Percentiles rank a stretch among this genome's conserved stretches.
Conservation (phyloP, 1,140 invertebrate species). For the Drosophila takahashii region DNA sequence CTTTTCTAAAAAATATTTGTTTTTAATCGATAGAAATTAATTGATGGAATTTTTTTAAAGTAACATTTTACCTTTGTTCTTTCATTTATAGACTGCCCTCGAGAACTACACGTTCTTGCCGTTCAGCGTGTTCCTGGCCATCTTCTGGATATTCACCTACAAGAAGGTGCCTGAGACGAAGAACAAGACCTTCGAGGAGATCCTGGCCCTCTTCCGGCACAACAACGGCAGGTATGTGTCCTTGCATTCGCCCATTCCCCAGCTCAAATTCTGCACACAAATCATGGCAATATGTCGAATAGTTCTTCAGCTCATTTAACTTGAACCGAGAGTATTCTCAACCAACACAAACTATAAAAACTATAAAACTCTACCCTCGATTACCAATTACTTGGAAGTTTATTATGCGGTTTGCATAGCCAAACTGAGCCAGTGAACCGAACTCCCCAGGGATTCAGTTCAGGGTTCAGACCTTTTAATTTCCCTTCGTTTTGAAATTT, state of each 20-base stretch:
- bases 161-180: constrained; percentile 99
- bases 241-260: constrained; percentile 2
- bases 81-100: constrained; percentile 90
- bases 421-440: constrained; percentile 21
- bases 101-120: constrained; percentile 99
- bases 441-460: not conserved
- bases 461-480: constrained; percentile 13
- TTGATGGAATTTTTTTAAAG: too few species aligned
- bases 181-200: constrained; percentile 99
- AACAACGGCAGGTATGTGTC: constrained; percentile 92
- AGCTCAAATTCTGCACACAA: constrained; percentile 51
- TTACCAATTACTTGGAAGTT: constrained; percentile 71
- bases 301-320: constrained; percentile 35
- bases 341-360: constrained; percentile 14
- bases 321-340: not conserved
- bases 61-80: not conserved
- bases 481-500: constrained; percentile 33
- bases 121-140: constrained; percentile 97
- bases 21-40: too few species aligned
- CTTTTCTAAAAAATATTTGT: too few species aligned
- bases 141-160: constrained; percentile 99
- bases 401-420: constrained; percentile 72
- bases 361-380: constrained; percentile 26
- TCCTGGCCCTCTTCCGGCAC: constrained; percentile 95
- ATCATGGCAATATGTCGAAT: constrained; percentile 70